Evolutionary conservation across 1,140 invertebrate species (phyloP), one percentile per base, ranked within the genome.

Genomic region (Drosophila lini): DNA sequence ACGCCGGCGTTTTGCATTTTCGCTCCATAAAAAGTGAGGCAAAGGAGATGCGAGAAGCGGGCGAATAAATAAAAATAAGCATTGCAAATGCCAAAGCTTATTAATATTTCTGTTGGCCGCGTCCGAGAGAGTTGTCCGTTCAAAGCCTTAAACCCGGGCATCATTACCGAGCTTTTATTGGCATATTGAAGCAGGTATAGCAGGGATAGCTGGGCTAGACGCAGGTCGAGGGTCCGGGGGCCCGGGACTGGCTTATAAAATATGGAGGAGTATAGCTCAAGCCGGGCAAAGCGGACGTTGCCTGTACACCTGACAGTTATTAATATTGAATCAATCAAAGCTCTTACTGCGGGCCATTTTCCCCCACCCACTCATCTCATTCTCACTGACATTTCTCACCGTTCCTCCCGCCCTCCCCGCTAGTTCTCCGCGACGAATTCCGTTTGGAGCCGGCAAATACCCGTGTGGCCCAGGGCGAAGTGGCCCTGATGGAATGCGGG

Each of bases 361-460:
- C 38, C 56, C 45, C 57, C 15, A 10, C 9, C 19, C 52, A 13
- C 25, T 40, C 32, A 13, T 32, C 42, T 28, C 36, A 19, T 19
- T 31, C 41, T 32, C 52, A 47, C 55, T 47, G 48, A 16, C 19
- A 38, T 61, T 56, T 71, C 61, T 25, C 38, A 8, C 19, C 32
- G 42, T 15, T 22, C n/a, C n/a, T 48, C 38, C 38, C 16, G 10
- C 11, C 7, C 31, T 1, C 36, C 11, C n/a, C 36, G 16, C 9
- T 56, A 97, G 97, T 97, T 80, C 92, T 97, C 16, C 95, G 96
- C 68, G 96, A 97, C 90, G 97, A 98, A 68, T 98, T 98, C 91
- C 95, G 96, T 44, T 92, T 95, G 57, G 95, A 96, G 69, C 97
- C 97, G 19, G 95, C 95, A 61, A 95, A 96, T 76, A 95, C 94